These are phyloP conservation scores for Gnathonemus echidnorhynchus DNA, from an alignment of 2,113 vertebrate genomes.

Conservation along the genomic window DNA sequence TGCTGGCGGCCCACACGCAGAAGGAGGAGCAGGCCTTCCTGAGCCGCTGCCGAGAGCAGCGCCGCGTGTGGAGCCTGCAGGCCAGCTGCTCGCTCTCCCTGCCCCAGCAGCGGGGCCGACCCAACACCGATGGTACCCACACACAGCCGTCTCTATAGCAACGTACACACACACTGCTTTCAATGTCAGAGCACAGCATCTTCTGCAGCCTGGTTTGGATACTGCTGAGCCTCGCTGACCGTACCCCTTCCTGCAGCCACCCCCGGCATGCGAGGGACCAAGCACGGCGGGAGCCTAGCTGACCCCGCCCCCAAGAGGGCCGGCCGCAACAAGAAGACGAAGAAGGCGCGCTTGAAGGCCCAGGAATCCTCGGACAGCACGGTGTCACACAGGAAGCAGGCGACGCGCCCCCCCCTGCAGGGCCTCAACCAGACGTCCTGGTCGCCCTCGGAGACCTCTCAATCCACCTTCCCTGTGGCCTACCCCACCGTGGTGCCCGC, in stretches of 20 bases:
- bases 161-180: neutral
- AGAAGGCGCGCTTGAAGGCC: conserved; percentile 70
- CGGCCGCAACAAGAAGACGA: conserved; percentile 73
- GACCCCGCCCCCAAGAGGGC: conserved; percentile 50
- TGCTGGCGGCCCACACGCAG: conserved; percentile 86
- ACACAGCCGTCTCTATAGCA: neutral
- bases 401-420: conserved; percentile 54
- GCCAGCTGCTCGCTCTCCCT: conserved; percentile 69
- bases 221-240: neutral
- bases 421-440: conserved; percentile 72
- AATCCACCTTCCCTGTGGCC: conserved; percentile 65
- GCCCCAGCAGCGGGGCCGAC: conserved; percentile 61
- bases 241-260: conserved; percentile 25
- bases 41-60: conserved; percentile 69
- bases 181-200: neutral
- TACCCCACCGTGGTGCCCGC: conserved; percentile 71
- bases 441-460: conserved; percentile 75
- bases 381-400: conserved; percentile 54
- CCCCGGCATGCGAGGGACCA: conserved; percentile 32
- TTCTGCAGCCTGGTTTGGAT: neutral
- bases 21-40: conserved; percentile 90
- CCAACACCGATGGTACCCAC: conserved; percentile 46
- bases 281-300: conserved; percentile 22
- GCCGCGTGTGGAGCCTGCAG: conserved; percentile 61
- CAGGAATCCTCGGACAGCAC: conserved; percentile 74